These are phyloP conservation scores for Myrmecobius fasciatus DNA, from an alignment of 2,113 vertebrate species.

Conservation along the genomic window DNA sequence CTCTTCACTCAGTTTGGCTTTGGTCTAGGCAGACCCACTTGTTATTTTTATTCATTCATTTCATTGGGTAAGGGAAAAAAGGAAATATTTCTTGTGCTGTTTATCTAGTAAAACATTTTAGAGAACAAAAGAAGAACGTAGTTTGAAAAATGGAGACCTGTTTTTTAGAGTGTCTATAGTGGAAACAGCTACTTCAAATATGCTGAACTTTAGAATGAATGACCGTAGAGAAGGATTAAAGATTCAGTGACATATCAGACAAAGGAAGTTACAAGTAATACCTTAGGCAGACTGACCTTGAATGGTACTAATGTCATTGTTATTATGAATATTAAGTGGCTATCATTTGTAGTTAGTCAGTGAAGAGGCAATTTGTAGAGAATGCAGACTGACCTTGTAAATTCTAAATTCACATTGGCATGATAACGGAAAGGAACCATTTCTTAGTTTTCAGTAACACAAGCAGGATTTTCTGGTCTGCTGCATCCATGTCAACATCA, in stretches of 20 bases:
- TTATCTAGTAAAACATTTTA: neutral
- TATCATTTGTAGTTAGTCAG: neutral
- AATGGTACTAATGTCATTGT: neutral
- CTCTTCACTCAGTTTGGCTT: slow-evolving; percentile 49
- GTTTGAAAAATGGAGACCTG: neutral
- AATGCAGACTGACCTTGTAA: neutral
- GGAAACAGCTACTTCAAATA: neutral
- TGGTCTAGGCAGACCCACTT: slow-evolving; percentile 65
- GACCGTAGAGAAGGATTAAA: slow-evolving; percentile 20
- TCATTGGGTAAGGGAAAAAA: neutral
- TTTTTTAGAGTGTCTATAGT: fast-evolving
- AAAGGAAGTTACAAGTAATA: slow-evolving; percentile 45
- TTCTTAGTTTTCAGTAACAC: neutral
- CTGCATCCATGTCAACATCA: neutral
- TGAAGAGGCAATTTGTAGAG: neutral
- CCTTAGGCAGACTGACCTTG: neutral
- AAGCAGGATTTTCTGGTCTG: slow-evolving; percentile 12
- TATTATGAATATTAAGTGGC: neutral
- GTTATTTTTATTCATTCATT: slow-evolving; percentile 53
- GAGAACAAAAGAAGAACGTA: neutral
- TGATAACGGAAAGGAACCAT: neutral
- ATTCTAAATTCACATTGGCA: neutral
- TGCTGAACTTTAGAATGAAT: slow-evolving; percentile 61
- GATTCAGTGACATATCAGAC: neutral
- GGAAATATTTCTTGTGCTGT: slow-evolving; percentile 33